Percentiles rank a stretch among this genome's conserved stretches.
Conservation (phyloP, 35 echinoderm and acorn worm genomes). For the Acanthaster planci region DNA sequence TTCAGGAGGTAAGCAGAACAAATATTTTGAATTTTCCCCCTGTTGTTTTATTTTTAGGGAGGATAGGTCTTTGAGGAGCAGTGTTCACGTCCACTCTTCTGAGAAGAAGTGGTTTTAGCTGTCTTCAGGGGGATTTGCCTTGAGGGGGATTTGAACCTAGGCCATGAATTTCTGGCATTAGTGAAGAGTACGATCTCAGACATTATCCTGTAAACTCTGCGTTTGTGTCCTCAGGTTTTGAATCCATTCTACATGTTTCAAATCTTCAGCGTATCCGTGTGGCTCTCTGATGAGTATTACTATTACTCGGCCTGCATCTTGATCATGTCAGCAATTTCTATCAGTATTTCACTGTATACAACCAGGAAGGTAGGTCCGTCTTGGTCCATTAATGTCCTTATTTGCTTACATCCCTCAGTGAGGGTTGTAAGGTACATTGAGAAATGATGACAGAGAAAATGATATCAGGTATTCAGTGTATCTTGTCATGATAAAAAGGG, state of each 20-base stretch:
- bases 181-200: background rate
- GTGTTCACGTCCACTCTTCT: background rate
- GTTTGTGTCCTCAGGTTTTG: slow-evolving; percentile 45
- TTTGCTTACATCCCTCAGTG: no score
- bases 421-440: no score
- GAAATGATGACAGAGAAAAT: no score
- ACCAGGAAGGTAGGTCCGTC: slow-evolving; percentile 57
- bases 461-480: no score
- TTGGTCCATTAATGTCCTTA: no score
- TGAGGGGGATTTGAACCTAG: background rate
- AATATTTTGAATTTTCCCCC: background rate
- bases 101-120: background rate
- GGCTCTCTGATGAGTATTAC: slow-evolving; percentile 61
- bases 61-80: no score
- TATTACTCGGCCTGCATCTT: slow-evolving; percentile 65
- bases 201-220: background rate
- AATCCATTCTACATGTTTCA: slow-evolving; percentile 91
- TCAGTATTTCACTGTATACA: slow-evolving; percentile 65
- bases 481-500: no score
- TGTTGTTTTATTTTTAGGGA: background rate
- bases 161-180: background rate
- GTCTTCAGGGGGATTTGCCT: background rate
- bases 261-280: slow-evolving; percentile 81
- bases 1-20: slow-evolving; percentile 47
- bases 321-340: slow-evolving; percentile 64